Evolutionary conservation across 2,797 vertebrate species (phyloP).

Genomic region (Aselliscus stoliczkanus): DNA sequence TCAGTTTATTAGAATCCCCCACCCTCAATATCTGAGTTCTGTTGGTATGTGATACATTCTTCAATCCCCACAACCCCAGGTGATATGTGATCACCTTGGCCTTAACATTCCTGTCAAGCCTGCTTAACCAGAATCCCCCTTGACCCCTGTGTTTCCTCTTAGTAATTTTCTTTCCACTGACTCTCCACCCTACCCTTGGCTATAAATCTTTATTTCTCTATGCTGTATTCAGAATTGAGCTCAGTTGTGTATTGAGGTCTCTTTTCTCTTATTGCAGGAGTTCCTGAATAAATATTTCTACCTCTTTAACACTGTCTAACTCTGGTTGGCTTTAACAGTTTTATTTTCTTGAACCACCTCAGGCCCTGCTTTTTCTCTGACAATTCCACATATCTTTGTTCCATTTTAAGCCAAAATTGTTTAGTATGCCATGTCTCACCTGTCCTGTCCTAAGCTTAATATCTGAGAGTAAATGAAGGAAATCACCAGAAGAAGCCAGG

Average conservation of each 20-base stretch:
- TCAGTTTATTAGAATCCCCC: neutral
- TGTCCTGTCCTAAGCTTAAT: neutral
- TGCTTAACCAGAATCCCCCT: neutral
- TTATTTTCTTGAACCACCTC: neutral
- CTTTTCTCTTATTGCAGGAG: neutral
- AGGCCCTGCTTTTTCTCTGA: neutral
- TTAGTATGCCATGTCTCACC: neutral
- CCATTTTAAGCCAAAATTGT: neutral
- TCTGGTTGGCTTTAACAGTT: neutral
- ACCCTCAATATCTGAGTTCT: neutral
- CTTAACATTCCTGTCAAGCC: neutral
- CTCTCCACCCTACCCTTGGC: neutral
- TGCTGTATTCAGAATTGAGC: neutral
- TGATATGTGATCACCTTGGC: neutral
- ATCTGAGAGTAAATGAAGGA: neutral
- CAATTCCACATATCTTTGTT: neutral
- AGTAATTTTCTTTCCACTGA: neutral
- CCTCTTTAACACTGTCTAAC: neutral
- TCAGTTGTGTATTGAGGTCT: neutral
- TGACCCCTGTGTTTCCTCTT: neutral
- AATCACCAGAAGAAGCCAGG: neutral
- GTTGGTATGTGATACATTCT: neutral
- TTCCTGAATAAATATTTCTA: neutral
- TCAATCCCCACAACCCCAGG: too few species aligned
- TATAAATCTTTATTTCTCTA: neutral